Base-by-base conservation (phyloP, 2,797 vertebrate species). In the Odontamblyopus rebecca region DNA sequence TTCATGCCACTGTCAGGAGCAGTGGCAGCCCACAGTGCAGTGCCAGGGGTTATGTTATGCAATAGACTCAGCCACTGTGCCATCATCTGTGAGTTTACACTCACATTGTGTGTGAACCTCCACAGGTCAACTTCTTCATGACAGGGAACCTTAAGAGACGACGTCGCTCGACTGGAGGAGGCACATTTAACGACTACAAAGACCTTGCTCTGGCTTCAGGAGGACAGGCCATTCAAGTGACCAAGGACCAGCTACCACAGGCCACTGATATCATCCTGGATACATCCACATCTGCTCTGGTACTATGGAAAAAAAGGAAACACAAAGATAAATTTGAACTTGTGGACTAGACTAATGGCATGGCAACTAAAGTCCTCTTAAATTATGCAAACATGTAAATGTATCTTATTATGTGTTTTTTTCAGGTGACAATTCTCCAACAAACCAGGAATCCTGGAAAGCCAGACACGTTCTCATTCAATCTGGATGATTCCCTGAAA, bases 241-340 rank as follows among this genome's bases (percentile, higher is more conserved):
- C 85, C 12, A 94, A 93, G 66, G 12, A 2, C 0, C 48, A 89
- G 19, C 53, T 95, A 61, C 76, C 89, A 66, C n/a, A 91, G 69
- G 92, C 91, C 73, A 94, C 91, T 59, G 84, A 85, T 0, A 59
- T 94, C 67, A 93, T 95, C 51, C 85, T 91, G 2, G 93, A 95
- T 69, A 90, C 90, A 6, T 93, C 93, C 4, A 93, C 92, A 23
- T 92, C 93, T 73, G 30, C 4, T 38, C 35, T 8, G 6, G 6
- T 38, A 38, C 35, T 38, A 38, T 38, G 7, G 35, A 6, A 38
- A 38, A 38, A 32, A 38, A 38, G 7, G 35, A 38, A 38, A 38
- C 16, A 51, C 1, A 51, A 18, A 19, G 50, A 18, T 51, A 18
- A 5, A 18, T 19, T 19, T 51, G 4, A 51, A 51, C 16, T 27